These are phyloP conservation scores for Oreochromis grahami DNA, from an alignment of 2,797 vertebrate genomes.

Conservation along the genomic window DNA sequence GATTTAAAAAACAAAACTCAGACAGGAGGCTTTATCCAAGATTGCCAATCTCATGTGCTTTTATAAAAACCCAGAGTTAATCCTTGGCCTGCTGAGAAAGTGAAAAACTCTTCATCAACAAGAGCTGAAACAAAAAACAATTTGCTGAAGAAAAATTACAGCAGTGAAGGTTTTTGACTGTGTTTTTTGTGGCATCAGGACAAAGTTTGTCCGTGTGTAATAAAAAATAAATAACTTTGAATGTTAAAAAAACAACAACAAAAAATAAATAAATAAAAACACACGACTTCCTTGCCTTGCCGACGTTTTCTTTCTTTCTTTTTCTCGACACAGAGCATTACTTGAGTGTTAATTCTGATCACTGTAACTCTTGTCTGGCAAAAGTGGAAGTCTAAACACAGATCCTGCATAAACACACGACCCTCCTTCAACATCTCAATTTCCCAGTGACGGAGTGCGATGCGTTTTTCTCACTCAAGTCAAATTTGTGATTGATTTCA, in stretches of 20 bases:
- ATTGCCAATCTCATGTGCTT: neutral
- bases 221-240: neutral
- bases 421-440: neutral
- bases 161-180: rapidly evolving
- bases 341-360: neutral
- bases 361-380: neutral
- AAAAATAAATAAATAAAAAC: neutral
- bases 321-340: rapidly evolving
- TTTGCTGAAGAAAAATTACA: neutral
- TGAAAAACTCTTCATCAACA: neutral
- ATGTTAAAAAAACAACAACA: neutral
- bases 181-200: neutral
- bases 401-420: neutral
- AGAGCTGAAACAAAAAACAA: neutral
- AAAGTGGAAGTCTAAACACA: neutral
- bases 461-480: constrained; percentile 18
- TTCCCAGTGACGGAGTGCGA: neutral
- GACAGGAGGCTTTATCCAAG: neutral
- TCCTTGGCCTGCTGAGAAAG: neutral
- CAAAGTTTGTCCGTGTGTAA: neutral
- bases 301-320: neutral
- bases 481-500: constrained; percentile 63
- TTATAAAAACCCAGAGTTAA: neutral
- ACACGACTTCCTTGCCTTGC: neutral
- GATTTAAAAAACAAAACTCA: neutral